phyloP scores from a whole-genome alignment of 1,140 invertebrate genomes.

The Drosophila trapezifrons region DNA sequence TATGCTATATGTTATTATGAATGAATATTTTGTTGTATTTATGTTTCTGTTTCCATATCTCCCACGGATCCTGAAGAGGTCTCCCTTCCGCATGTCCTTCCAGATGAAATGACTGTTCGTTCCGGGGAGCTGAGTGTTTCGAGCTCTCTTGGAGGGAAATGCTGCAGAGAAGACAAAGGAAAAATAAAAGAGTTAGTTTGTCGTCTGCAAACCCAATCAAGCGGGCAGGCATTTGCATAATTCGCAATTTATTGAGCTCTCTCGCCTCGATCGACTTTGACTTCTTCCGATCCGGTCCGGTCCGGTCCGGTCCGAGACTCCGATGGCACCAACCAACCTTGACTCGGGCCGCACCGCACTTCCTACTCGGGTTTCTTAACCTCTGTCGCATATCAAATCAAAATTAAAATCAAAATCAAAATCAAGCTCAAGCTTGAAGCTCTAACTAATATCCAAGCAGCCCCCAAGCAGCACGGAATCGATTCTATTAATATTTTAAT shows the following conservation, averaged over 20 bases:
- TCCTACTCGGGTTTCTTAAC: constrained; percentile 51
- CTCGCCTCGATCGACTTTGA: constrained; percentile 27
- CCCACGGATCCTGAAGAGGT: constrained; percentile 1
- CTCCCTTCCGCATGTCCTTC: constrained; percentile 11
- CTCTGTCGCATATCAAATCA: constrained; percentile 34
- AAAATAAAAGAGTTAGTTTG: constrained; percentile 21
- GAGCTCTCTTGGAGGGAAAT: constrained; percentile 20
- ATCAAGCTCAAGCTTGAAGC: constrained; percentile 16
- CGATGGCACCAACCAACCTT: constrained; percentile 25
- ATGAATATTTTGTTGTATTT: constrained; percentile 63
- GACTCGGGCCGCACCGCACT: constrained; percentile 24
- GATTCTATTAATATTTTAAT: constrained; percentile 32
- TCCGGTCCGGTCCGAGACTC: neutral
- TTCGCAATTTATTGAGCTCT: constrained; percentile 38
- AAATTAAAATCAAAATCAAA: neutral
- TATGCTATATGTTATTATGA: constrained; percentile 78
- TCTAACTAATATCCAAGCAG: constrained; percentile 2
- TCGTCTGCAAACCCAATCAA: constrained; percentile 41
- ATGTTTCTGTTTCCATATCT: constrained; percentile 32
- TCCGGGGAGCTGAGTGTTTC: constrained; percentile 31
- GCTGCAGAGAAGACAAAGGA: constrained; percentile 24
- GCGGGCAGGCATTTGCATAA: constrained; percentile 43
- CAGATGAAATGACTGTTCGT: constrained; percentile 18
- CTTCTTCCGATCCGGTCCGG: constrained; percentile 32
- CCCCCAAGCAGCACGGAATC: neutral